A percentile compares a stretch with the other conserved stretches of the same genome.
These are phyloP conservation scores for Papilio polytes DNA, from an alignment of 1,140 invertebrate species.

Conservation along the genomic window DNA sequence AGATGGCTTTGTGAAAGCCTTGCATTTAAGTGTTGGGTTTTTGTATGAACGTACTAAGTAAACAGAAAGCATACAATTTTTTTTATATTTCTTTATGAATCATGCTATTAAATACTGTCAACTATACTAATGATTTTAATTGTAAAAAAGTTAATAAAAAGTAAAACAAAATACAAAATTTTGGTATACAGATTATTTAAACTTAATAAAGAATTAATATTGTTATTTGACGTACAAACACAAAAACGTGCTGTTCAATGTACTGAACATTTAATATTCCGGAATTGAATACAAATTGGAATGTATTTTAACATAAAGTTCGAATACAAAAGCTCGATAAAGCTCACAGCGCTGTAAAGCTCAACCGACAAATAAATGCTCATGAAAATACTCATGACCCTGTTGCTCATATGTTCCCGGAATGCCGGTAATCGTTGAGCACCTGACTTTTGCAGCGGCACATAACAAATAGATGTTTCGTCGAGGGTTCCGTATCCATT, in stretches of 20 bases:
- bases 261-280: neutral
- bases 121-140: neutral
- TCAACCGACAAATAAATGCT: slow-evolving; percentile 24
- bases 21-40: neutral
- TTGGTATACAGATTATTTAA: neutral
- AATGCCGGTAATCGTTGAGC: slow-evolving; percentile 49
- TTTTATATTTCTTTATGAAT: neutral
- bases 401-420: slow-evolving; percentile 39
- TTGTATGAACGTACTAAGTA: neutral
- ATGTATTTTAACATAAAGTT: neutral
- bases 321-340: slow-evolving; percentile 20
- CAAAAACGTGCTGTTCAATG: neutral
- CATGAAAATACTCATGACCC: neutral
- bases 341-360: slow-evolving; percentile 19
- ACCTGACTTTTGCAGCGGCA: slow-evolving; percentile 54
- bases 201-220: neutral
- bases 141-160: neutral
- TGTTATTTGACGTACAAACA: neutral
- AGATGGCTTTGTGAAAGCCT: slow-evolving; percentile 24
- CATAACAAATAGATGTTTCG: slow-evolving; percentile 48
- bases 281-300: slow-evolving; percentile 3
- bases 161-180: neutral
- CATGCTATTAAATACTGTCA: neutral
- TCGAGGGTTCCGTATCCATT: slow-evolving; percentile 49
- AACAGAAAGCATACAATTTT: neutral